phyloP scores from a whole-genome alignment of 2,888 invertebrate genomes.

The Drosophila aldrichi region DNA sequence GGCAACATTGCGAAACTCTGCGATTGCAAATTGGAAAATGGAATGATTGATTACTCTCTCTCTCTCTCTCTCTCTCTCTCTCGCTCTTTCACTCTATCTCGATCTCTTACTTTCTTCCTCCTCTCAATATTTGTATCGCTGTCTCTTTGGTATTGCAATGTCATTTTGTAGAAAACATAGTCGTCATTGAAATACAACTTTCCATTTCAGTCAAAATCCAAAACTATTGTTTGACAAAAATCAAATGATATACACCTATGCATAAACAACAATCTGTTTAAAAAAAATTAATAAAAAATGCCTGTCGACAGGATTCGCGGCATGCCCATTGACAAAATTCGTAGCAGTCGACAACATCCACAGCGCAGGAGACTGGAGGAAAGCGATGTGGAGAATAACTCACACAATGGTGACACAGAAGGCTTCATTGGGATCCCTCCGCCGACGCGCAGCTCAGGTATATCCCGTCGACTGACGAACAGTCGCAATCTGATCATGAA shows the following conservation, averaged over 20 bases:
- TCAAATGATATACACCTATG: not conserved
- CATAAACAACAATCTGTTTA: not conserved
- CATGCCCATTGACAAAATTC: conserved; percentile 21
- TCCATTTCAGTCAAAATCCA: not conserved
- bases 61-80: not conserved
- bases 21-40: conserved; percentile 18
- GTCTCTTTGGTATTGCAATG: no score
- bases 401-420: not conserved
- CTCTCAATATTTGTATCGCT: not conserved
- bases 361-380: not conserved
- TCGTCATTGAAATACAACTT: not conserved
- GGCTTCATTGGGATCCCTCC: conserved; percentile 27
- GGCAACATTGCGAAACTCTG: conserved; percentile 8
- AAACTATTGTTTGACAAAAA: not conserved
- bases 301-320: conserved; percentile 1
- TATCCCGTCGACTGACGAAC: conserved; percentile 15
- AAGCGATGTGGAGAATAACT: not conserved
- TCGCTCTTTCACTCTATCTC: not conserved
- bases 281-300: not conserved
- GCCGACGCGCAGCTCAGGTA: conserved; percentile 37
- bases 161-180: not conserved
- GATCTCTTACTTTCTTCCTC: not conserved
- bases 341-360: conserved; percentile 20
- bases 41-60: conserved; percentile 39
- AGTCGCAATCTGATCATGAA: conserved; percentile 14